Evolutionary conservation across 53 echinoderm and acorn worm genomes (phyloP), one percentile per base, ranked within the genome.

Genomic region (Crossaster papposus): DNA sequence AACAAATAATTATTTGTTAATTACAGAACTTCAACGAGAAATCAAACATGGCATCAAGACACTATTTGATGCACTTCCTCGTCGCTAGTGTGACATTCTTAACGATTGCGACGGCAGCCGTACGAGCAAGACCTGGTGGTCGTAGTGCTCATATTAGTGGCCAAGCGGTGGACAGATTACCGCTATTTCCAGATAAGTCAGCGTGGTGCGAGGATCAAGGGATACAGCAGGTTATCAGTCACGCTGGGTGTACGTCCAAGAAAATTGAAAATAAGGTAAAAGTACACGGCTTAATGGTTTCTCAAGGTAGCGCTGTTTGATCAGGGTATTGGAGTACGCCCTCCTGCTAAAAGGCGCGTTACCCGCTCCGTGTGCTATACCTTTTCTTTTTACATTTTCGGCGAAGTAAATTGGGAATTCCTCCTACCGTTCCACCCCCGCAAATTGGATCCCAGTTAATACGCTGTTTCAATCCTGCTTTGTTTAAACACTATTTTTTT

Each of bases 191-290:
- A 14, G 90, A 90, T 63, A 93, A 94, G 51, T 87, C 91, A 31
- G 83, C 95, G 2, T 95, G 95, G 95, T 95, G 95, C 53, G 94
- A 92, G 63, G 92, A 92, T 1, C 87, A 92, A 73, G 88, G 87
- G 1, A 96, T 96, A 14, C 92, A 89, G 22, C 96, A 96, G 65
- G 92, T 94, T 3, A 89, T 96, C 30, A 83, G 90, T 23, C 89
- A 88, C 37, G 80, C 70, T 30, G 96, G 96, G n/a, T 94, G 96
- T 72, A 80, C 74, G 7, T 64, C 92, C 11, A 92, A 92, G 80
- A 90, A 83, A 29, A 94, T 96, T 37, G 81, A 81, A 30, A 95
- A 95, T 85, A 92, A 92, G 92, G 95, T 92, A 89, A 64, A 79
- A 79, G 11, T 7, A 44, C 44, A 44, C 9, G 5, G 0, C 44